phyloP scores from a whole-genome alignment of 2,888 invertebrate species.

The Oxycera nigricornis region DNA sequence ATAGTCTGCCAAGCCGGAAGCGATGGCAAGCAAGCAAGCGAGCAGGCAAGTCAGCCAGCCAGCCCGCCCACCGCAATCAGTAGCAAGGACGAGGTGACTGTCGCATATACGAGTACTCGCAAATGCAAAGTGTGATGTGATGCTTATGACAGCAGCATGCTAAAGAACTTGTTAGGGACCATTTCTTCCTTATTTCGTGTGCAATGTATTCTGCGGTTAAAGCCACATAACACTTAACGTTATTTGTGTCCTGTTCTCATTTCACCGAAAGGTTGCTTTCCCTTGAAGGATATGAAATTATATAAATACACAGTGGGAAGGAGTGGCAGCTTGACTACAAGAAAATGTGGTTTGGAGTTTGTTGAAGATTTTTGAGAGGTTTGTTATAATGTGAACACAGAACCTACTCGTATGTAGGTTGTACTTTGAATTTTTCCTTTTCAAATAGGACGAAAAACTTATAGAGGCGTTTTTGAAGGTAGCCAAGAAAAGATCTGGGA shows the following conservation, averaged over 20 bases:
- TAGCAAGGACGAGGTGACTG: background rate
- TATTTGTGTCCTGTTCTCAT: conserved; percentile 17
- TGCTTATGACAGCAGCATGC: conserved; percentile 39
- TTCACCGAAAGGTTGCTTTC: background rate
- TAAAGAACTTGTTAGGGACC: conserved; percentile 32
- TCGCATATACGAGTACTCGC: background rate
- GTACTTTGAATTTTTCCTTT: too few relatives aligned
- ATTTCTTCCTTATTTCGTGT: conserved; percentile 11
- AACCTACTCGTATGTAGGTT: too few relatives aligned
- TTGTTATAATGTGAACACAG: background rate
- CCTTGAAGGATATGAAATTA: conserved; percentile 12
- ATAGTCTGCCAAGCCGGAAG: background rate
- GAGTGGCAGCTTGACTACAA: background rate
- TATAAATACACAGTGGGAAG: background rate
- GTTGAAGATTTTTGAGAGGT: background rate
- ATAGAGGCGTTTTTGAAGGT: too few relatives aligned
- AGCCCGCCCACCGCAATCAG: background rate
- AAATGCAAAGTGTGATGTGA: conserved; percentile 38
- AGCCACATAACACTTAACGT: conserved; percentile 37
- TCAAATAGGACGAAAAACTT: too few relatives aligned
- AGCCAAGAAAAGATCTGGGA: too few relatives aligned
- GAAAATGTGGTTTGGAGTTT: background rate
- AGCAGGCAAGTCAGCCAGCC: too few relatives aligned
- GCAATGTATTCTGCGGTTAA: conserved; percentile 32
- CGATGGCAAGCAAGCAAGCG: too few relatives aligned